Conservation (phyloP, 92 coral and sea anemone species). For the Metridium senile region DNA sequence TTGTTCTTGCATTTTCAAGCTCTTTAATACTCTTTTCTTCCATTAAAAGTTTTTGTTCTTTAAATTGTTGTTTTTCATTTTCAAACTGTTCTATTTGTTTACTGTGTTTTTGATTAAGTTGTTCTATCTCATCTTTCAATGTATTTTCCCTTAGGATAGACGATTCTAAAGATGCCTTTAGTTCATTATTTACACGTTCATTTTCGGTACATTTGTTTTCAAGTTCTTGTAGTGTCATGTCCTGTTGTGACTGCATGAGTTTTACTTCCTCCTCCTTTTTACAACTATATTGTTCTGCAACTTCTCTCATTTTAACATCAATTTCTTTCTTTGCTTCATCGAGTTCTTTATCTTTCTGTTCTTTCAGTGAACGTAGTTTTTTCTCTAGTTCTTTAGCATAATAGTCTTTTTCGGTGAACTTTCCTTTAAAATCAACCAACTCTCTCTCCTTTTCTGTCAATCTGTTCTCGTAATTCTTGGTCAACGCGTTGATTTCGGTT, state of each 20-base stretch:
- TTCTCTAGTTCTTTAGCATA: conserved; percentile 87
- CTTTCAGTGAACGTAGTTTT: conserved; percentile 69
- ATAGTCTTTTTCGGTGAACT: conserved; percentile 84
- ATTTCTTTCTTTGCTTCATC: conserved; percentile 63
- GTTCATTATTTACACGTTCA: conserved; percentile 61
- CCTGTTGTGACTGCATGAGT: conserved; percentile 72
- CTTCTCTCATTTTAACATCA: conserved; percentile 48
- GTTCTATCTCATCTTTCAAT: conserved; percentile 53
- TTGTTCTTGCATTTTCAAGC: conserved; percentile 31
- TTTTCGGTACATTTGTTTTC: conserved; percentile 51
- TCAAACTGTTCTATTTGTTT: conserved; percentile 53
- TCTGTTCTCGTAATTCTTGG: conserved; percentile 57
- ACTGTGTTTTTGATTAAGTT: conserved; percentile 38
- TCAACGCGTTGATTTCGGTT: conserved; percentile 51
- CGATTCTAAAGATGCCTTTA: conserved; percentile 56
- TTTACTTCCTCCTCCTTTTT: conserved; percentile 75
- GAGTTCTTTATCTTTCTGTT: conserved; percentile 71
- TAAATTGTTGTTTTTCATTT: conserved; percentile 53
- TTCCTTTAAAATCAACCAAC: conserved; percentile 78
- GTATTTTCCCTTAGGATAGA: conserved; percentile 52
- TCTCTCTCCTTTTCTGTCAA: conserved; percentile 84
- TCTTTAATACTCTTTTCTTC: conserved; percentile 72
- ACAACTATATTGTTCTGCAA: conserved; percentile 52
- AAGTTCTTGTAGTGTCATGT: conserved; percentile 50
- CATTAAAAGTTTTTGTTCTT: conserved; percentile 62